Conservation (phyloP, 2,888 invertebrate genomes). For the Troilus luridus region DNA sequence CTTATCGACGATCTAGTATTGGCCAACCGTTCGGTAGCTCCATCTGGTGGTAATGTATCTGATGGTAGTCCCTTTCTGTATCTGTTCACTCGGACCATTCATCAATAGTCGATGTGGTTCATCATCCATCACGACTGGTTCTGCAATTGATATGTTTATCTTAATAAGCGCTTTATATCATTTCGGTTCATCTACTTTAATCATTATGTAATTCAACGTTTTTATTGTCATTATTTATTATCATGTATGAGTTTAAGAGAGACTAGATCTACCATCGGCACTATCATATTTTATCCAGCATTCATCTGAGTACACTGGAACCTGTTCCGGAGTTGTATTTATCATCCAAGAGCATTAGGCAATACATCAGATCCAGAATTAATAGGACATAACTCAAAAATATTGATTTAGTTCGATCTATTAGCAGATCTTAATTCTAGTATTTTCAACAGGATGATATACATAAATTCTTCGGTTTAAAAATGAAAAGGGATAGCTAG, state of each 20-base stretch:
- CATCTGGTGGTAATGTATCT: not conserved
- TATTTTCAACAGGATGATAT: too few species aligned
- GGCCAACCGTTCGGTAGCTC: not conserved
- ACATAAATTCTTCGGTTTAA: too few species aligned
- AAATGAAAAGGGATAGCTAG: too few species aligned
- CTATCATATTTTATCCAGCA: not conserved
- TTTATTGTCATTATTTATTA: not conserved
- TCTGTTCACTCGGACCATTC: not conserved
- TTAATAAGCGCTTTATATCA: not conserved
- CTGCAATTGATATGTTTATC: not conserved
- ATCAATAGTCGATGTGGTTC: not conserved
- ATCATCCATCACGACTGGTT: not conserved
- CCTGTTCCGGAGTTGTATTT: not conserved
- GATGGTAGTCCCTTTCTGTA: not conserved
- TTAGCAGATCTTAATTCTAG: too few species aligned
- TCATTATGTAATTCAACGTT: not conserved
- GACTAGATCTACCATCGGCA: not conserved
- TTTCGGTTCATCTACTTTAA: not conserved
- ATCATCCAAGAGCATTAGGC: not conserved
- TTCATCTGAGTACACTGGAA: not conserved
- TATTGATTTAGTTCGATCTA: too few species aligned
- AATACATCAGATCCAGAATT: too few species aligned
- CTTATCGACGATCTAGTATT: slow-evolving; percentile 29
- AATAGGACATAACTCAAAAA: too few species aligned
- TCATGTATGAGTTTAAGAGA: not conserved